phyloP scores from a whole-genome alignment of 2,113 vertebrate species.

The Vireo altiloquus region DNA sequence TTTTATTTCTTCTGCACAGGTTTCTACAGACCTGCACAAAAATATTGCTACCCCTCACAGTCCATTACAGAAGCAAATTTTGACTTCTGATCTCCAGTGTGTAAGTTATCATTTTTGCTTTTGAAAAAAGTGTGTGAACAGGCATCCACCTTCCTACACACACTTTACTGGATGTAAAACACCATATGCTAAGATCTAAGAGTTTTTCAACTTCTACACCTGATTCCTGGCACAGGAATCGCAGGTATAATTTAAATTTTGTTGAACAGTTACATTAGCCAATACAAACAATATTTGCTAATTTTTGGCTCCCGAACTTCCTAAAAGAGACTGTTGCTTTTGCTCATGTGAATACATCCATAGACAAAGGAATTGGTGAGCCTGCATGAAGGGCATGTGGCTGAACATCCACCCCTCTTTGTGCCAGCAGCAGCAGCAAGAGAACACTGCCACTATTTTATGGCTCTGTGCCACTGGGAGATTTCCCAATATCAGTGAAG shows the following conservation, averaged over 20 bases:
- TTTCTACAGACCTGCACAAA: neutral
- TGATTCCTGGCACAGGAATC: neutral
- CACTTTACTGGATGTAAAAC: accelerated
- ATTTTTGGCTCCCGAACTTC: neutral
- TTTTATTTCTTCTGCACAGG: neutral
- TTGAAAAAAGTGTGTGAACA: neutral
- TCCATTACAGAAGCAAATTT: neutral
- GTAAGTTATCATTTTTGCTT: neutral
- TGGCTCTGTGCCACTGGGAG: neutral
- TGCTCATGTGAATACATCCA: neutral
- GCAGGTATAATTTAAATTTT: neutral
- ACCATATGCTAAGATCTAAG: neutral
- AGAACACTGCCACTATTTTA: neutral
- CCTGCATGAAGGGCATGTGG: accelerated
- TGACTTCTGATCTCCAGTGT: neutral
- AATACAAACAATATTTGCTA: neutral
- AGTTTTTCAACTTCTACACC: neutral
- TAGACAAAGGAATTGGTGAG: neutral
- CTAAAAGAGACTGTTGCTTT: neutral
- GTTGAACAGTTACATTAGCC: neutral
- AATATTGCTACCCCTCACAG: neutral
- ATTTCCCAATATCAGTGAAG: neutral
- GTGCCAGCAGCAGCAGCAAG: neutral
- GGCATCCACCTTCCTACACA: neutral
- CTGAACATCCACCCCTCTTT: neutral